phyloP scores from a whole-genome alignment of 2,888 invertebrate species.

The Spatulosminthurus flaviceps region DNA sequence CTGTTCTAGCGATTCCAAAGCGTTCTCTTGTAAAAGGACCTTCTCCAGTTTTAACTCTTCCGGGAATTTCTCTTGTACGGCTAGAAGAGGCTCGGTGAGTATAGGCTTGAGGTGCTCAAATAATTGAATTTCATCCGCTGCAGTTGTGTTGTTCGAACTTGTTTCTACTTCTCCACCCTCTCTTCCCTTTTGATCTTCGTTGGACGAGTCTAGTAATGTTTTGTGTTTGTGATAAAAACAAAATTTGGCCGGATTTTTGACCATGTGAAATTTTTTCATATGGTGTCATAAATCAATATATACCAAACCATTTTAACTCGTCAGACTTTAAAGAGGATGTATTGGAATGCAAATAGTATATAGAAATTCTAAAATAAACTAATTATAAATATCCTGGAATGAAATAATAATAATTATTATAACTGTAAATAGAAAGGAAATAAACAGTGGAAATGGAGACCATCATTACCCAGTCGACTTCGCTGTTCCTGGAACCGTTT shows the following conservation, averaged over 20 bases:
- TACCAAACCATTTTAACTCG: no score
- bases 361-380: no score
- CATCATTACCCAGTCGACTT: conserved; percentile 57
- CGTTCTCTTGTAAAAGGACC: conserved; percentile 9
- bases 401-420: background rate
- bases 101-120: conserved; percentile 7
- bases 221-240: conserved; percentile 12
- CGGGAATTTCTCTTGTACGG: conserved; percentile 21
- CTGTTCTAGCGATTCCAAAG: background rate
- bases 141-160: background rate
- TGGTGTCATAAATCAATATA: no score
- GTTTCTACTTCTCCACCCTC: background rate
- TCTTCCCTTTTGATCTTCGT: background rate
- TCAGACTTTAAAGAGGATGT: no score
- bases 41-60: conserved; percentile 31
- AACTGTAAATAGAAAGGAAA: no score
- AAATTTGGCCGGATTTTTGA: background rate
- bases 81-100: background rate
- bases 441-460: background rate
- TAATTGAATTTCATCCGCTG: background rate
- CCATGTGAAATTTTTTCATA: background rate
- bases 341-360: no score
- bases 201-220: conserved; percentile 9
- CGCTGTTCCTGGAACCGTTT: conserved; percentile 50
- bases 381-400: background rate